Percentiles rank a stretch among this genome's conserved stretches.
These are phyloP conservation scores for Hypsopygia costalis DNA, from an alignment of 2,888 invertebrate genomes.

Conservation along the genomic window DNA sequence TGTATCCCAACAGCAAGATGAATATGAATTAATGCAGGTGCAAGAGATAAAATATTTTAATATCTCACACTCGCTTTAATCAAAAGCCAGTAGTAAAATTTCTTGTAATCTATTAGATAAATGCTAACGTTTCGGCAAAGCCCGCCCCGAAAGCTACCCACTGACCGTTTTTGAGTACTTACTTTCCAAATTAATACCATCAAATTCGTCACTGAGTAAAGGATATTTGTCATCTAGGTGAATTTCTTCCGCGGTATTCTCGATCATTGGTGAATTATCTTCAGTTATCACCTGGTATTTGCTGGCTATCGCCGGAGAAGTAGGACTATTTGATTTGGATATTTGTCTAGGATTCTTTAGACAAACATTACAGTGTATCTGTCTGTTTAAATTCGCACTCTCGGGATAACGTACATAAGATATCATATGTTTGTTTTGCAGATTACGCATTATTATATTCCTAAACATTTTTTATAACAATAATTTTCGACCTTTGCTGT, in stretches of 20 bases:
- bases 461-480: conserved; percentile 30
- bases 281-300: conserved; percentile 88
- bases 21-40: too few species aligned
- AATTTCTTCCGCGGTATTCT: conserved; percentile 87
- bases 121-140: too few species aligned
- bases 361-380: conserved; percentile 57
- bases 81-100: too few species aligned
- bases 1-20: too few species aligned
- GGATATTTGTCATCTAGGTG: conserved; percentile 44
- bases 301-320: conserved; percentile 70
- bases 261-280: conserved; percentile 84
- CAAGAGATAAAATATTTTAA: too few species aligned
- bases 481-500: too few species aligned
- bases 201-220: conserved; percentile 80
- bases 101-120: too few species aligned
- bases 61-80: too few species aligned
- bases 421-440: conserved; percentile 3
- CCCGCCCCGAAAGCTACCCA: too few species aligned
- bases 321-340: conserved; percentile 47
- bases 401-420: conserved; percentile 20
- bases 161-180: too few species aligned
- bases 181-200: conserved; percentile 82
- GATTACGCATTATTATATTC: conserved; percentile 23
- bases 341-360: conserved; percentile 57
- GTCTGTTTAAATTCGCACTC: conserved; percentile 36